Evolutionary conservation across 2,888 invertebrate species (phyloP), one percentile per base, ranked within the genome.

Genomic region (Embidobia sp.): DNA sequence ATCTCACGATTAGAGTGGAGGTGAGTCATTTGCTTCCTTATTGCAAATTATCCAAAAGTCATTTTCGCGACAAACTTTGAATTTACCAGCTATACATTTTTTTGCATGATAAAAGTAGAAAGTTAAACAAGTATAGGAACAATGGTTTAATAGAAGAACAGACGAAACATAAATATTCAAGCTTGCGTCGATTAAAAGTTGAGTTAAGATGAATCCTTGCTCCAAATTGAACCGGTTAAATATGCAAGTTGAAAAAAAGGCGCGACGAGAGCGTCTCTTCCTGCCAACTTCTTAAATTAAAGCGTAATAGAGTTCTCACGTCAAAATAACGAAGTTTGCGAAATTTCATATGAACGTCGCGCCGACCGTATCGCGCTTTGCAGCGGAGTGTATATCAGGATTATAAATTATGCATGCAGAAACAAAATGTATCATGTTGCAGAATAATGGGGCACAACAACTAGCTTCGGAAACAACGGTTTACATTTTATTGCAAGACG

Each of bases 371-470:
- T 6, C 8, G 19, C n/a, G 40, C 4, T 66, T 51, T 74, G 66
- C 51, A 64, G 57, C 19, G 27, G 31, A 10, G 49, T n/a, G n/a
- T n/a, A n/a, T 22, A 49, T 33, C 63, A 27, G 10, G 35, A 63
- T 69, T 27, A 35, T 42, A 22, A 67, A 67, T 75, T 75, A 61
- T 69, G 40, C 48, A 75, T 67, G 63, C 27, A 63, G 33, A 48
- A 44, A 59, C 51, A 33, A 66, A 70, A 59, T 51, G 49, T 70
- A 53, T 72, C 59, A 13, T 69, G 67, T 67, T 74, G 26, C 88
- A 97, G 97, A 98, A 98, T 90, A 97, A 98, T 90, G 97, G 97
- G 66, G 96, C 97, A 57, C 97, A 97, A 88, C 98, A 98, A 91
- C 91, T 98, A 87, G 97, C 97, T 66, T 97, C 97, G 11, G 97